Base-by-base conservation (phyloP, 2,888 invertebrate species). In the Netelia melanura region DNA sequence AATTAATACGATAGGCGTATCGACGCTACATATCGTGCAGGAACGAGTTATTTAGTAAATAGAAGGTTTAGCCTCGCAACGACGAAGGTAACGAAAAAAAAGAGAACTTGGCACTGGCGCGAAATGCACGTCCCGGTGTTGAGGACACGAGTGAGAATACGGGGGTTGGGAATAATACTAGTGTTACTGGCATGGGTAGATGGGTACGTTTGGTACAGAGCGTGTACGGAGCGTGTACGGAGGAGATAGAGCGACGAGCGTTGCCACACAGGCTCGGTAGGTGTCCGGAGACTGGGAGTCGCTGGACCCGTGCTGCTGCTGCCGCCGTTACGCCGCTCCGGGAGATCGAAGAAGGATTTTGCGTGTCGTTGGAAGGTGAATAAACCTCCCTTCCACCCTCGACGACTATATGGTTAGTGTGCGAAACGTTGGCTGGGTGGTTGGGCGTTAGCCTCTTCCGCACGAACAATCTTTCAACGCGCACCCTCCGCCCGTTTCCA, bases 401-500 rank as follows among this genome's bases (percentile, higher is more conserved):
- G 23, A 44, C 61, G 10, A 25, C 62, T 25, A 38, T n/a, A 38
- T 43, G 62, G 21, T 17, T 65, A 62, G 75, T 67, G 77, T 54
- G 84, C 71, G 72, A 71, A 80, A 70, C 68, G 71, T 54, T 81
- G 62, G 75, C 67, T 70, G 70, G 79, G 61, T 87, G 89, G 88
- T 87, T 91, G 91, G 91, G 91, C 91, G 91, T 91, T 88, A 90
- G 91, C 90, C 89, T 86, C 89, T 88, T 89, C 86, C 88, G 87
- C 86, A 83, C 86, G 87, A 86, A 86, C 81, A 79, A 88, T 85
- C 71, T 85, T 82, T 83, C 87, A 62, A 54, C 81, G 88, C 88
- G 88, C 86, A 88, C 86, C 83, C 86, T 76, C 86, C 80, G 52
- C 61, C 67, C 85, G 84, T 68, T 79, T 58, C 61, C 76, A n/a